Conservation (phyloP, 2,113 vertebrate species). For the Mobula birostris region DNA sequence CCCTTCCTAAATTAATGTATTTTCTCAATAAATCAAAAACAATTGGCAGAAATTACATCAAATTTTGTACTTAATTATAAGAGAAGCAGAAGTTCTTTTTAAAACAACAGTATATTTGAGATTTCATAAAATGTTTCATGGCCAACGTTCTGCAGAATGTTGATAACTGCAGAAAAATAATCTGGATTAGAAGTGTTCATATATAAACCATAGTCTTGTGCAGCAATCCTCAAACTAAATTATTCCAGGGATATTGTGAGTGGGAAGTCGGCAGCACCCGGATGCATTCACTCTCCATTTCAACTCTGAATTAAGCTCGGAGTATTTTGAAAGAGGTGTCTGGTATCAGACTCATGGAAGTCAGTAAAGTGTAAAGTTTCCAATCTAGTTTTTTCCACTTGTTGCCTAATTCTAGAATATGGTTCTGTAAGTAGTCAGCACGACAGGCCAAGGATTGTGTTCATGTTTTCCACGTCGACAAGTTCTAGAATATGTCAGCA, state of each 20-base stretch:
- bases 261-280: not conserved
- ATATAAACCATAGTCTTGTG: not conserved
- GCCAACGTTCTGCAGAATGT: not conserved
- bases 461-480: not conserved
- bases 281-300: too few species aligned
- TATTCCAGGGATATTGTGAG: not conserved
- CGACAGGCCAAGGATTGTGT: not conserved
- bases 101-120: too few species aligned
- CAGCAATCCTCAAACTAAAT: not conserved
- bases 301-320: not conserved
- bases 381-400: not conserved
- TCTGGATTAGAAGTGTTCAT: not conserved
- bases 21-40: not conserved
- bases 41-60: not conserved
- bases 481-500: not conserved
- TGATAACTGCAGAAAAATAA: not conserved
- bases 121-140: not conserved
- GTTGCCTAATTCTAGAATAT: not conserved
- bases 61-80: too few species aligned
- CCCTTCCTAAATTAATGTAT: not conserved
- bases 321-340: not conserved
- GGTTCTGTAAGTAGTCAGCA: not conserved
- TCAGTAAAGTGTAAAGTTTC: not conserved
- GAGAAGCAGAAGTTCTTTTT: too few species aligned
- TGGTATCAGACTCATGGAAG: not conserved